A percentile compares a stretch with the other conserved stretches of the same genome.
phyloP scores from a whole-genome alignment of 1,140 invertebrate genomes.

The Neodiprion pinetum region DNA sequence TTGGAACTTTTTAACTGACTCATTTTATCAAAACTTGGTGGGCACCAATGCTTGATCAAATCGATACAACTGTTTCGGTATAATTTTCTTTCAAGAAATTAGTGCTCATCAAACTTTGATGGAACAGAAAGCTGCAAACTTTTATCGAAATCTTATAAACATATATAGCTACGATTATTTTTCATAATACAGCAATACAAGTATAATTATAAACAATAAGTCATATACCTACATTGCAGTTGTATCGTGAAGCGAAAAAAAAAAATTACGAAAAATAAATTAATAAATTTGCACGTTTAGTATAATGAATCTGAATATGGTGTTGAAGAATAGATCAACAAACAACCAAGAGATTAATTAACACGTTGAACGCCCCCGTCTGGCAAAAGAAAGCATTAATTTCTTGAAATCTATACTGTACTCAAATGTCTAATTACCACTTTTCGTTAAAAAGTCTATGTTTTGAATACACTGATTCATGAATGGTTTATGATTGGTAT shows the following conservation, averaged over 20 bases:
- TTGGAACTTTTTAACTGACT: background rate
- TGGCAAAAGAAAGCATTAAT: too few species aligned
- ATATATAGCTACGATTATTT: background rate
- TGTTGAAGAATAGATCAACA: background rate
- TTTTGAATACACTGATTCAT: too few species aligned
- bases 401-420: too few species aligned
- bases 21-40: background rate
- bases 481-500: too few species aligned
- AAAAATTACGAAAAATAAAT: background rate
- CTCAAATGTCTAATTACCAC: too few species aligned
- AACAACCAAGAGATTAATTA: too few species aligned
- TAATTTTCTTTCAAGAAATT: background rate
- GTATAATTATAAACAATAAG: background rate
- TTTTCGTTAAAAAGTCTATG: too few species aligned
- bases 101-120: background rate
- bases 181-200: slow-evolving; percentile 1
- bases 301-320: background rate
- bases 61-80: background rate
- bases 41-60: background rate
- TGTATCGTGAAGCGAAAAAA: background rate
- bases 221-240: background rate
- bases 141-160: background rate
- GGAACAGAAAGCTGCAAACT: background rate
- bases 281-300: background rate
- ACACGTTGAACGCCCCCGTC: too few species aligned